Percentiles rank a stretch among this genome's conserved stretches.
Evolutionary conservation across 2,113 vertebrate species (phyloP).

Genomic region (Strix aluco): DNA sequence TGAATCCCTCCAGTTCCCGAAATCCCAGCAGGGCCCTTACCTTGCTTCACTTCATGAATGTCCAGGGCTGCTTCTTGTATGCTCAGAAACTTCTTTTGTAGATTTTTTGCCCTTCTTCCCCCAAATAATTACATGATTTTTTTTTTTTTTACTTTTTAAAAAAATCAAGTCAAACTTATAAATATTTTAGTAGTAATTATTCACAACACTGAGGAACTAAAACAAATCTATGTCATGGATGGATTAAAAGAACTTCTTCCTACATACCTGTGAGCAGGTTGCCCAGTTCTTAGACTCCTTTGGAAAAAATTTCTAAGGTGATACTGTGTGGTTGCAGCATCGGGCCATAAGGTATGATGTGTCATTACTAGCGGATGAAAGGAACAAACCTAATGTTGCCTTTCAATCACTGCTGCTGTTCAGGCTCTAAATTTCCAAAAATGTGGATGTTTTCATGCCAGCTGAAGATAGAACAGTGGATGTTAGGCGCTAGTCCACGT

Average conservation of each 20-base stretch:
- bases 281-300: background rate
- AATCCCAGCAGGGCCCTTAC: background rate
- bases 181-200: background rate
- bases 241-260: background rate
- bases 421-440: background rate
- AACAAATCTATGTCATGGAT: background rate
- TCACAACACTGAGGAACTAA: background rate
- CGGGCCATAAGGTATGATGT: background rate
- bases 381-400: background rate
- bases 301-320: background rate
- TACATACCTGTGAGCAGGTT: background rate
- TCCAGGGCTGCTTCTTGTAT: background rate
- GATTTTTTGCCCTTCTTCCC: background rate
- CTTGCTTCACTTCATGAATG: background rate
- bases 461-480: background rate
- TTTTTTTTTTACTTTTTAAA: background rate
- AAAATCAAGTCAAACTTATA: background rate
- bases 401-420: background rate
- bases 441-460: background rate
- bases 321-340: background rate
- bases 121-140: background rate
- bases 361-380: conserved; percentile 3
- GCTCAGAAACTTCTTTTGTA: background rate
- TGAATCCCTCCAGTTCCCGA: accelerated
- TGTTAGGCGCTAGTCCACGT: accelerated